Evolutionary conservation across 1,140 invertebrate species (phyloP), one percentile per base, ranked within the genome.

Genomic region (Lutraria rhynchaena): DNA sequence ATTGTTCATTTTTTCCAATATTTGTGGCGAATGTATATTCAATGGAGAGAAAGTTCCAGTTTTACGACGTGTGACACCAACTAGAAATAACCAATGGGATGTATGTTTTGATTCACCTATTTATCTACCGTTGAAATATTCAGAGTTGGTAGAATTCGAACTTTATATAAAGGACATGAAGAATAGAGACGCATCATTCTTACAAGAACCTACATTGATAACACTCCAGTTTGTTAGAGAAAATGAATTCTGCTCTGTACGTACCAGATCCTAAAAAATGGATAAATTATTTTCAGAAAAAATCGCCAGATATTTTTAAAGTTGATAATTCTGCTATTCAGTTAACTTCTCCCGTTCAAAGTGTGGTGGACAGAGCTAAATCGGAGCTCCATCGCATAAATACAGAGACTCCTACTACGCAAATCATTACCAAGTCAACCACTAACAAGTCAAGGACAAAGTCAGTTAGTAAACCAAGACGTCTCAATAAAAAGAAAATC

Each of bases 201-300:
- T 58, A 58, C 55, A 58, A 58, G 55, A 58, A 27, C 55, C 13
- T 19, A 22, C 24, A 27, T 58, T 58, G 55, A 11, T 58, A 22
- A 58, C 55, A 58, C 55, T 58, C 11, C 55, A 58, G 11, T 58
- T 58, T 27, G 24, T 17, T 13, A 58, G 24, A 58, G 55, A 58
- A 58, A 24, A 58, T 58, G 55, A 58, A 58, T 58, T 58, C 55
- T 58, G 24, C 24, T 17, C 24, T 58, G 55, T 58, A 58, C 24
- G 55, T 58, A 27, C 24, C 55, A 17, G 55, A 58, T n/a, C n/a
- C n/a, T n/a, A n/a, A n/a, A n/a, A n/a, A n/a, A n/a, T n/a, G n/a
- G n/a, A n/a, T n/a, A n/a, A 9, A 13, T 17, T 58, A 58, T 58
- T 24, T 17, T 17, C 9, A 58, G 24, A 58, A 17, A 58, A 58